phyloP scores from a whole-genome alignment of 2,888 invertebrate genomes.

The Leucozona laternaria region DNA sequence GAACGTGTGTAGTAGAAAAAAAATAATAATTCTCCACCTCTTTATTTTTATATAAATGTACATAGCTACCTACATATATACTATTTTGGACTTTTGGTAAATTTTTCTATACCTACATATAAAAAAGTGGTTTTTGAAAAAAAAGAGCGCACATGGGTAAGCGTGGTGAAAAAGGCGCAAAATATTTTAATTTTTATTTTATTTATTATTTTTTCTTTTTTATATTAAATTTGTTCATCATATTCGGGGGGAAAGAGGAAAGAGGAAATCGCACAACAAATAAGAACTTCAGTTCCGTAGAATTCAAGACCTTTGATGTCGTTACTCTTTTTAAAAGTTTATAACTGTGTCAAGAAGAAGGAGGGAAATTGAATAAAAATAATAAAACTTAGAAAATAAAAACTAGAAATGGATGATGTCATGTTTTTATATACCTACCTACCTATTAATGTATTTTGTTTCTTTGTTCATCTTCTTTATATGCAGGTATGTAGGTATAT shows the following conservation, averaged over 20 bases:
- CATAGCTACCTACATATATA: too few species aligned
- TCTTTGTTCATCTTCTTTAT: conserved; percentile 42
- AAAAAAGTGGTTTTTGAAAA: not conserved
- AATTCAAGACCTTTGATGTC: conserved; percentile 33
- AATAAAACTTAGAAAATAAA: not conserved
- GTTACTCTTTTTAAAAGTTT: conserved; percentile 40
- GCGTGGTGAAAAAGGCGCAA: conserved; percentile 62
- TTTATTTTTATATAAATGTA: conserved; percentile 6
- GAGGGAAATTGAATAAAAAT: conserved; percentile 10
- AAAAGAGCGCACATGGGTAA: not conserved
- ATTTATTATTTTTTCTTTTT: conserved; percentile 4
- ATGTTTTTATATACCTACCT: conserved; percentile 62
- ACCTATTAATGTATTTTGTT: conserved; percentile 47
- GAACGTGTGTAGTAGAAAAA: not conserved
- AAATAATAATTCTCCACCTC: conserved; percentile 9
- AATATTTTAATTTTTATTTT: conserved; percentile 57
- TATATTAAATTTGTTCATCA: conserved; percentile 16
- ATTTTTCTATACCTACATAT: not conserved
- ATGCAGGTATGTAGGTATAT: not conserved
- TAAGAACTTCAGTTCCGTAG: conserved; percentile 26
- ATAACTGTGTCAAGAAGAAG: not conserved
- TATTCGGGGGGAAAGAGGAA: not conserved
- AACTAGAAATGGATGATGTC: conserved; percentile 69
- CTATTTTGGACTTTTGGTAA: not conserved
- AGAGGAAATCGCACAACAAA: conserved; percentile 57